These are phyloP conservation scores for Bradypus variegatus DNA, from an alignment of 2,797 vertebrate genomes.

Conservation along the genomic window DNA sequence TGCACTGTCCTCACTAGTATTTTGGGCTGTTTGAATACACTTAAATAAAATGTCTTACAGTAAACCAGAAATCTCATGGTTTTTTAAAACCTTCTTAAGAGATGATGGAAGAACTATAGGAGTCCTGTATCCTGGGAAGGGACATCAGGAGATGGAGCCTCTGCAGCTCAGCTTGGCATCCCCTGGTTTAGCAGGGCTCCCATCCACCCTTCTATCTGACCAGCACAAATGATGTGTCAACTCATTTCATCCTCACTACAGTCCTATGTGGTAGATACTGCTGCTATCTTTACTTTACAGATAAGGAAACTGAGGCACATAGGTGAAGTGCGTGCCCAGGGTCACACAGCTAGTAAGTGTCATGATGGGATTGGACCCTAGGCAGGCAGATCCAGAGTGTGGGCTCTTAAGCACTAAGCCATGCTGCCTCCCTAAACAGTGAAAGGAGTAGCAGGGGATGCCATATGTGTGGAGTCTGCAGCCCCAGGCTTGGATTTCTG, in stretches of 20 bases:
- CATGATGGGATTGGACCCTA: neutral
- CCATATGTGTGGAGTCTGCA: neutral
- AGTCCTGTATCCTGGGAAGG: neutral
- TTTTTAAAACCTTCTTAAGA: neutral
- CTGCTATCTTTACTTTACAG: constrained; percentile 21
- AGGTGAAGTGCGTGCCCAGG: neutral
- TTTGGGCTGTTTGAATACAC: neutral
- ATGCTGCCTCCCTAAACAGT: neutral
- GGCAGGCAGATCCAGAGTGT: neutral
- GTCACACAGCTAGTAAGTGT: neutral
- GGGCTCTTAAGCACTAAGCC: neutral
- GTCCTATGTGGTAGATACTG: neutral
- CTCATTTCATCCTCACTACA: neutral
- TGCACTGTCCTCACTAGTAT: neutral
- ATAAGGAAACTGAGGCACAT: neutral
- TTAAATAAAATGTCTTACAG: neutral
- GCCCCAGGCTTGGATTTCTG: neutral
- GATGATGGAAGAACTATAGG: neutral
- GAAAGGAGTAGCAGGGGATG: neutral
- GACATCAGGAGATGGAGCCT: neutral
- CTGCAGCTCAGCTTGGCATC: neutral
- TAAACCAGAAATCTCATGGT: neutral
- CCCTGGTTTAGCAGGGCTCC: neutral
- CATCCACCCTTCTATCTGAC: neutral
- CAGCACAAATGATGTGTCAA: neutral